phyloP scores from a whole-genome alignment of 2,113 vertebrate genomes.

The Daboia siamensis region DNA sequence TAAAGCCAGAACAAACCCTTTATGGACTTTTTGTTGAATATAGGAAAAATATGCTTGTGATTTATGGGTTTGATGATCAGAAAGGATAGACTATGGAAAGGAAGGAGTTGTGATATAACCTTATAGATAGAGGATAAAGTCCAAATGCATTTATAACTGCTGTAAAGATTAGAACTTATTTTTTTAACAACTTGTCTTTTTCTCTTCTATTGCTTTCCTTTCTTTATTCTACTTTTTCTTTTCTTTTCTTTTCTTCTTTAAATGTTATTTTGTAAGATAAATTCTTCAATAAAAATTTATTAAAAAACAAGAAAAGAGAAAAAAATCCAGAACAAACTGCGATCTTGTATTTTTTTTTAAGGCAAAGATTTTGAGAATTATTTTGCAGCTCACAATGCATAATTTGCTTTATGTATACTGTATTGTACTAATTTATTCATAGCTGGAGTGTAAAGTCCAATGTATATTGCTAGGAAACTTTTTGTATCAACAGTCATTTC shows the following conservation, averaged over 20 bases:
- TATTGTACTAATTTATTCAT: background rate
- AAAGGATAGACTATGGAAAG: background rate
- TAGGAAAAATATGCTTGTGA: background rate
- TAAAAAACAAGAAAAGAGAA: background rate
- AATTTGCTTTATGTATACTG: background rate
- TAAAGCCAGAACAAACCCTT: background rate
- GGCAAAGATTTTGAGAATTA: background rate
- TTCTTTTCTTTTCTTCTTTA: background rate
- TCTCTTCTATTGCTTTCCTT: background rate
- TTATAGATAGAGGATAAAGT: background rate
- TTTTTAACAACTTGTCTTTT: background rate
- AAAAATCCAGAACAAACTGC: background rate
- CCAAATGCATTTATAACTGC: background rate
- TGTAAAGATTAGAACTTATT: background rate
- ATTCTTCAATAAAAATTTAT: background rate
- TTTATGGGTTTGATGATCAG: background rate
- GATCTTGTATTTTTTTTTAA: background rate
- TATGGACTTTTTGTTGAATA: background rate
- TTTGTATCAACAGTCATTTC: background rate
- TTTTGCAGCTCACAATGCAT: background rate
- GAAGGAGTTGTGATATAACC: background rate
- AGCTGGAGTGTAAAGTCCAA: background rate
- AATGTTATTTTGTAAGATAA: background rate
- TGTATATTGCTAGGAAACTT: background rate
- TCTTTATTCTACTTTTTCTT: background rate